Evolutionary conservation across 2,888 invertebrate genomes (phyloP).

Genomic region (Campaea margaritaria): DNA sequence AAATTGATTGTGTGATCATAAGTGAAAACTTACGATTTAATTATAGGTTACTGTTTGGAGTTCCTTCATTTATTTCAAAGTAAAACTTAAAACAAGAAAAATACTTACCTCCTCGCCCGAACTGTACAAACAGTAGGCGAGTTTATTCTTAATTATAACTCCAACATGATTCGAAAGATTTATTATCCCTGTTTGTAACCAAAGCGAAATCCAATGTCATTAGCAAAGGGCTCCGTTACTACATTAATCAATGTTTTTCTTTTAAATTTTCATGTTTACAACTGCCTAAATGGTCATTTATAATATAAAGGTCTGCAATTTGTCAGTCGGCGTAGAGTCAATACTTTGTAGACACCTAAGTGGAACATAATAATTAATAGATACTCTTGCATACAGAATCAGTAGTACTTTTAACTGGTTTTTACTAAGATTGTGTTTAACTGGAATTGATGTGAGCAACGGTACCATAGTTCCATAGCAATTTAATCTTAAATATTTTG

Average conservation of each 20-base stretch:
- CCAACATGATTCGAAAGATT: slow-evolving; percentile 54
- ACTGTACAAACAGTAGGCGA: slow-evolving; percentile 42
- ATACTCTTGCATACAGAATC: slow-evolving; percentile 16
- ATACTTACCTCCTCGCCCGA: slow-evolving; percentile 1
- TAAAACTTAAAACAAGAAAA: neutral
- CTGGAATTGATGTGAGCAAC: too few species aligned
- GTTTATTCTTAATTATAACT: slow-evolving; percentile 23
- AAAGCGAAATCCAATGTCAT: slow-evolving; percentile 67
- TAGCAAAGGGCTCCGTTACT: slow-evolving; percentile 62
- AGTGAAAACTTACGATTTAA: neutral
- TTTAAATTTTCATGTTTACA: slow-evolving; percentile 59
- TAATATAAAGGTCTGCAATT: slow-evolving; percentile 51
- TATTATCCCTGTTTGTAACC: slow-evolving; percentile 65
- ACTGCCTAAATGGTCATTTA: slow-evolving; percentile 57
- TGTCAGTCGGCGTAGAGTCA: slow-evolving; percentile 44
- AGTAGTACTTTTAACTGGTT: slow-evolving; percentile 8
- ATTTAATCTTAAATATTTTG: too few species aligned
- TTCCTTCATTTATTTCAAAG: too few species aligned
- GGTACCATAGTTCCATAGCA: too few species aligned
- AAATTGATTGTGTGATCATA: neutral
- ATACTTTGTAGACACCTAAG: slow-evolving; percentile 32
- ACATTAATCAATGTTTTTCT: slow-evolving; percentile 68
- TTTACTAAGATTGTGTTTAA: too few species aligned
- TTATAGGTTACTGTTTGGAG: neutral
- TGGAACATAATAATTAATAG: slow-evolving; percentile 20